These are phyloP conservation scores for Cheilosia impressa DNA, from an alignment of 2,888 invertebrate species.

Conservation along the genomic window DNA sequence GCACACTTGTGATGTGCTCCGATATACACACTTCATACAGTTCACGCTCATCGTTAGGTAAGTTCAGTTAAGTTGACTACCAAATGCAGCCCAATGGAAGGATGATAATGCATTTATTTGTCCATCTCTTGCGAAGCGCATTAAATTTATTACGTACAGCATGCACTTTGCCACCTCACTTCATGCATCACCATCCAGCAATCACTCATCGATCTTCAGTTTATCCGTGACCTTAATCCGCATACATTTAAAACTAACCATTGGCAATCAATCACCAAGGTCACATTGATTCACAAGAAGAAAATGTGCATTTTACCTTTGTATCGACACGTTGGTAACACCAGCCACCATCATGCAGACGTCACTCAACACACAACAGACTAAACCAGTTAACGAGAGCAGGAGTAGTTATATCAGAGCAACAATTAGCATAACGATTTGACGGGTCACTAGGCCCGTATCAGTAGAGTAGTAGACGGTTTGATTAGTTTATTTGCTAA, in stretches of 20 bases:
- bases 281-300: neutral
- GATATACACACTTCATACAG: too few species aligned
- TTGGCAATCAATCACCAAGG: slow-evolving; percentile 23
- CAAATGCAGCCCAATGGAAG: too few species aligned
- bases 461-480: too few species aligned
- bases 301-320: too few species aligned
- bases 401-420: neutral
- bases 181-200: neutral
- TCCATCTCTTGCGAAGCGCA: too few species aligned
- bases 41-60: too few species aligned
- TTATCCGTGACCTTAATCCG: slow-evolving; percentile 29
- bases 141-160: too few species aligned
- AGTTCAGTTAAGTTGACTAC: too few species aligned
- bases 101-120: too few species aligned
- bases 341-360: neutral
- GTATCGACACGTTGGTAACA: neutral
- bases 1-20: too few species aligned
- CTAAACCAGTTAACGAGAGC: slow-evolving; percentile 6
- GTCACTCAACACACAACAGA: neutral
- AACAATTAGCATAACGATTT: slow-evolving; percentile 21
- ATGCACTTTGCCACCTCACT: neutral
- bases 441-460: slow-evolving; percentile 41
- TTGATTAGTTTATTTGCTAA: too few species aligned
- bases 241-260: neutral
- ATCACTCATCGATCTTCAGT: neutral